Conservation (phyloP, 2,113 vertebrate genomes). For the Fulmarus glacialis region DNA sequence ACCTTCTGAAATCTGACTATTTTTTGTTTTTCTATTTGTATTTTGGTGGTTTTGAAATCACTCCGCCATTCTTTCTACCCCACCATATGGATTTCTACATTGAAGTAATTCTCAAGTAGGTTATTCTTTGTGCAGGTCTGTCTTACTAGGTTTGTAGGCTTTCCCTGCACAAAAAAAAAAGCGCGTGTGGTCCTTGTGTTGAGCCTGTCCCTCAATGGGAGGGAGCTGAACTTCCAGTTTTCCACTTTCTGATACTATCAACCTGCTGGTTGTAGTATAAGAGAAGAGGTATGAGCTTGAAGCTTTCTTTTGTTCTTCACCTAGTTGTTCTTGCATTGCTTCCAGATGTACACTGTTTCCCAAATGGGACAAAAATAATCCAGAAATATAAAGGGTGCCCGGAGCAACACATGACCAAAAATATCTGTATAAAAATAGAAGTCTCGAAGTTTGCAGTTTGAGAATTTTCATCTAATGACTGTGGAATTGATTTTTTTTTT, state of each 20-base stretch:
- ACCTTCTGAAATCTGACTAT: neutral
- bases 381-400: neutral
- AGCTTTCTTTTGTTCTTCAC: slow-evolving; percentile 7
- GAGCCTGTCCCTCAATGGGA: neutral
- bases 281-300: neutral
- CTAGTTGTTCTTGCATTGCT: neutral
- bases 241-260: neutral
- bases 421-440: slow-evolving; percentile 25
- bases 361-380: neutral
- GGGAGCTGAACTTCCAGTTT: neutral
- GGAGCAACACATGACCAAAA: neutral
- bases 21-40: neutral
- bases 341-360: neutral
- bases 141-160: neutral
- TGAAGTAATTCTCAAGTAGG: neutral
- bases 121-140: neutral
- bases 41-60: neutral
- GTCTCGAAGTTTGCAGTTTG: neutral
- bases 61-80: neutral
- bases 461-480: slow-evolving; percentile 9
- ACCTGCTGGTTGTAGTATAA: neutral
- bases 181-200: neutral
- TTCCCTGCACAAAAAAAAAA: neutral
- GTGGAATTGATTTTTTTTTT: neutral
- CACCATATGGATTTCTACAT: neutral